Base-by-base conservation (phyloP, 2,888 invertebrate genomes). In the Thymelicus acteon region DNA sequence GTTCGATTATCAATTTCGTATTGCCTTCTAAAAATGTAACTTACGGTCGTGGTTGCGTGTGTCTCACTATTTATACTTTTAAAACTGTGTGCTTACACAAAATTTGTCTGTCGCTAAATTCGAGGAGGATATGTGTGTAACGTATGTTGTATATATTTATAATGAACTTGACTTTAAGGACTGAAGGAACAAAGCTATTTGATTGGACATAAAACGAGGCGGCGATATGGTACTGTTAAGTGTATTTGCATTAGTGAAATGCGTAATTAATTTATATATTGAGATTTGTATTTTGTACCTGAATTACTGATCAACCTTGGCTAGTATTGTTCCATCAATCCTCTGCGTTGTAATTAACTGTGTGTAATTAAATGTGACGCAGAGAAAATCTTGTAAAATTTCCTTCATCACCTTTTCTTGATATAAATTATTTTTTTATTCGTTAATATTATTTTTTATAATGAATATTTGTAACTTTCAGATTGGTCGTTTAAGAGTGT, bases 401-500 rank as follows among this genome's bases (percentile, higher is more conserved):
- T 58, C 40, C 48, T 67, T 66, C 15, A 31, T 62, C 62, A 69
- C 54, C 64, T 24, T 65, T 49, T 39, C 39, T 69, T 64, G 13
- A 37, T 57, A 70, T 40, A 12, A 37, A 60, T 60, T 71, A 57
- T 71, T 66, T 61, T 66, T 48, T 67, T 60, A 60, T 64, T 48
- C 15, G 24, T 60, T 58, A 52, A 52, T 57, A 19, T 63, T 52
- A 57, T 47, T 57, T 61, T 60, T 68, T 68, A 72, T 68, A 72
- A 64, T 68, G 48, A 63, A 44, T 54, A 52, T 67, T 72, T 72
- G 48, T 72, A 75, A 77, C 76, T 92, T 92, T 89, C 93, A 93
- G 93, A 93, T 93, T 92, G 93, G 92, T 93, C 93, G 85, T 93
- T 93, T 93, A 93, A 93, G 90, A 91, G 87, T 89, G 91, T 92